These are phyloP conservation scores for Epizoanthus stellaris DNA, from an alignment of 92 coral and sea anemone genomes.

Conservation along the genomic window DNA sequence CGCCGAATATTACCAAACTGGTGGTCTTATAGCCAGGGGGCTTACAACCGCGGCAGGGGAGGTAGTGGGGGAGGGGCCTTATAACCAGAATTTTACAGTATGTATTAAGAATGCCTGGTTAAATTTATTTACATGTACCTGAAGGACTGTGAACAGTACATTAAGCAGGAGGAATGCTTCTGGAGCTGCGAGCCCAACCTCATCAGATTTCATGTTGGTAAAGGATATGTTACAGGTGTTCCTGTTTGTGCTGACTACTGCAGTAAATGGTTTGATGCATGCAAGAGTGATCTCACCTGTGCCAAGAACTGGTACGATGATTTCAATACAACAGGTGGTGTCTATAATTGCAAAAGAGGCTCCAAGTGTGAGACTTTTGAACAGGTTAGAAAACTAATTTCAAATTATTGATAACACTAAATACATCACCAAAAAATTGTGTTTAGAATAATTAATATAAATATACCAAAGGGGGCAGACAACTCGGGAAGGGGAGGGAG, in stretches of 20 bases:
- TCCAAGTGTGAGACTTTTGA: conserved; percentile 75
- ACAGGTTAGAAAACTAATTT: conserved; percentile 52
- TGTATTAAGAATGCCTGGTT: neutral
- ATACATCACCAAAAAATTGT: no score
- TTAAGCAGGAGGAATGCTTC: conserved; percentile 87
- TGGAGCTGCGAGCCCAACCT: conserved; percentile 90
- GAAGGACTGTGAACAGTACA: conserved; percentile 79
- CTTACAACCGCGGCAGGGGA: no score
- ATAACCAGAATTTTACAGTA: no score
- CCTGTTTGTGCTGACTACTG: conserved; percentile 88
- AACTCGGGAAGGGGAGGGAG: no score
- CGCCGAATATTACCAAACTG: no score
- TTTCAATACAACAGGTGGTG: conserved; percentile 57
- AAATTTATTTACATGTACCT: neutral
- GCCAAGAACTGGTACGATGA: conserved; percentile 69
- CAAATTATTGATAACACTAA: neutral
- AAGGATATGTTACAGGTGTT: conserved; percentile 46
- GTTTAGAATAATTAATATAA: no score
- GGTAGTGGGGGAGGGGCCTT: no score
- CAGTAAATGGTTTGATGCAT: conserved; percentile 84
- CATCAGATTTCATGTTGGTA: conserved; percentile 66
- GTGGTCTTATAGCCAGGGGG: no score
- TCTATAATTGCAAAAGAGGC: conserved; percentile 62
- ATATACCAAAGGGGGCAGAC: no score
- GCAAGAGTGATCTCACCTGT: conserved; percentile 84